These are phyloP conservation scores for Oenanthe melanoleuca DNA, from an alignment of 2,113 vertebrate species.

Conservation along the genomic window DNA sequence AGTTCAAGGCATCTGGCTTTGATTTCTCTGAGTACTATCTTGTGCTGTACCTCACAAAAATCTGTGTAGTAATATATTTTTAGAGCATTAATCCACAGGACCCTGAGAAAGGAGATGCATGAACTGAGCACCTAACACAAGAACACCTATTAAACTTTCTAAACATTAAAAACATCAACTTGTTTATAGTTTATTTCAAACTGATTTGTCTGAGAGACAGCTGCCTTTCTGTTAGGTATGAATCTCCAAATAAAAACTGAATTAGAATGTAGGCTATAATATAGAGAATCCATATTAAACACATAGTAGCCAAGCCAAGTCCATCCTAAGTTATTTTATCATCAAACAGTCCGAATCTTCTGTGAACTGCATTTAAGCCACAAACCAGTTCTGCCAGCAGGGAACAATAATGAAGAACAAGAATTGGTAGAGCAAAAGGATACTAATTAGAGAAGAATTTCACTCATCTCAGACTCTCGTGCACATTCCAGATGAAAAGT, in stretches of 20 bases:
- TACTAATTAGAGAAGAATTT: constrained; percentile 28
- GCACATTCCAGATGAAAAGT: background rate
- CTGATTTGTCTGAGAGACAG: background rate
- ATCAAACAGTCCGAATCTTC: background rate
- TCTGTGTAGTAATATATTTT: background rate
- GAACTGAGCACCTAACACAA: background rate
- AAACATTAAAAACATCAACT: background rate
- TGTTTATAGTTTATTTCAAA: background rate
- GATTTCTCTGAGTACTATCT: background rate
- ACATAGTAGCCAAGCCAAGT: background rate
- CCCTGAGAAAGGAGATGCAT: background rate
- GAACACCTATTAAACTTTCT: background rate
- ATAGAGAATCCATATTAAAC: background rate
- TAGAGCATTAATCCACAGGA: background rate
- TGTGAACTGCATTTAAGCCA: background rate
- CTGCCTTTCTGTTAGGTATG: background rate
- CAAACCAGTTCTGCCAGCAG: constrained; percentile 26
- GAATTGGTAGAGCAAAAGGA: background rate
- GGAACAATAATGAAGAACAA: background rate
- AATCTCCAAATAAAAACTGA: background rate
- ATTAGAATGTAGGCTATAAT: background rate
- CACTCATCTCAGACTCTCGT: background rate
- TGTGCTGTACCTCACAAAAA: background rate
- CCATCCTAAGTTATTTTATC: background rate
- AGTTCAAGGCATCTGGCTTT: background rate